Evolutionary conservation across 2,888 invertebrate genomes (phyloP).

Genomic region (Callimorpha dominula): DNA sequence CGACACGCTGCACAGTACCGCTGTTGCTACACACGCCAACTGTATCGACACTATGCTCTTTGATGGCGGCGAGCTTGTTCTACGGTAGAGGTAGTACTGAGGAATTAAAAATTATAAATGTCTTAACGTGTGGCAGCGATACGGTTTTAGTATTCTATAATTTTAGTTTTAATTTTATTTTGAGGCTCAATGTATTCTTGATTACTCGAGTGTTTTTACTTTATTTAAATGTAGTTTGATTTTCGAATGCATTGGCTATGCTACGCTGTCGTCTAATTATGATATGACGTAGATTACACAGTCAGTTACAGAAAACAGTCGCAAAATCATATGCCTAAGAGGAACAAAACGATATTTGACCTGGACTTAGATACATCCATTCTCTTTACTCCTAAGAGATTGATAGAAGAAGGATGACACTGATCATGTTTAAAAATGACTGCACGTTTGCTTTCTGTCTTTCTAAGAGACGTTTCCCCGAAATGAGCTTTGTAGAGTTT

Average conservation of each 20-base stretch:
- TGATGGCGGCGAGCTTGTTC: conserved; percentile 42
- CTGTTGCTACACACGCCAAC: conserved; percentile 80
- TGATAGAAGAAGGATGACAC: too few relatives aligned
- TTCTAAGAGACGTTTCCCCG: too few relatives aligned
- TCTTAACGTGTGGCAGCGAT: too few relatives aligned
- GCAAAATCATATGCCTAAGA: too few relatives aligned
- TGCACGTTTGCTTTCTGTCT: too few relatives aligned
- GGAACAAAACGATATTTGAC: too few relatives aligned
- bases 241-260: conserved; percentile 37
- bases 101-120: background rate
- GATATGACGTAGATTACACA: too few relatives aligned
- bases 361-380: too few relatives aligned
- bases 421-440: too few relatives aligned
- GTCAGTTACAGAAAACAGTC: too few relatives aligned
- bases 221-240: conserved; percentile 34
- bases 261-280: conserved; percentile 41
- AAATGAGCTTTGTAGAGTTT: too few relatives aligned
- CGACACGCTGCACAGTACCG: conserved; percentile 87
- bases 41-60: conserved; percentile 84
- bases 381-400: too few relatives aligned
- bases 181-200: conserved; percentile 45
- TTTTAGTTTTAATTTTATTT: conserved; percentile 28
- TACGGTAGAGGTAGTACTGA: conserved; percentile 88
- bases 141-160: conserved; percentile 15
- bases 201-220: conserved; percentile 31